phyloP scores from a whole-genome alignment of 2,113 vertebrate species.

The Nycticebus coucang region DNA sequence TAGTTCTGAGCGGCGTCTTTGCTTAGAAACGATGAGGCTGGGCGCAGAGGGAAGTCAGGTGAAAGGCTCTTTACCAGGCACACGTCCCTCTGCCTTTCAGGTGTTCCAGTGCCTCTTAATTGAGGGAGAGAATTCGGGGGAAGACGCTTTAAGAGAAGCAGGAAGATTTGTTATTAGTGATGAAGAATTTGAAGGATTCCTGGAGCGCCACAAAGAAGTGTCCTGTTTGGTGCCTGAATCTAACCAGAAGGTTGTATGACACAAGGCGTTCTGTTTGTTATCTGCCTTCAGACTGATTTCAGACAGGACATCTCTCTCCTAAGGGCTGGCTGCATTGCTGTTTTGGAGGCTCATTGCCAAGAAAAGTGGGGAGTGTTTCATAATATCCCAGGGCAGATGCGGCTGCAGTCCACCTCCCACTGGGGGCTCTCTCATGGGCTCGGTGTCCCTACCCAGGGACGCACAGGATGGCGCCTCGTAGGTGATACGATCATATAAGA shows the following conservation, averaged over 20 bases:
- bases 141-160: constrained; percentile 91
- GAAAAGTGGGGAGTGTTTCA: neutral
- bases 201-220: constrained; percentile 89
- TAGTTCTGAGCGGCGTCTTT: neutral
- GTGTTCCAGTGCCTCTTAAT: constrained; percentile 97
- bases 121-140: constrained; percentile 93
- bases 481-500: neutral
- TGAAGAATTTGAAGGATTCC: constrained; percentile 90
- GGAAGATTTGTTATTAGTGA: constrained; percentile 91
- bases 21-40: neutral
- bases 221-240: constrained; percentile 94
- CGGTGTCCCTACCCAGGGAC: no score
- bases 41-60: neutral
- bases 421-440: rapidly evolving
- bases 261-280: rapidly evolving
- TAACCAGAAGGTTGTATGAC: constrained; percentile 92
- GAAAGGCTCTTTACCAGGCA: constrained; percentile 80
- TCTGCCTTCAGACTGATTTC: rapidly evolving
- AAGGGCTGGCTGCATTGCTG: rapidly evolving
- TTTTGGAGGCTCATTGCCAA: neutral
- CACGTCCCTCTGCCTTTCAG: constrained; percentile 76
- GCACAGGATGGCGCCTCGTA: rapidly evolving
- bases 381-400: no score
- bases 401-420: neutral
- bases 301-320: rapidly evolving